Evolutionary conservation across 2,113 vertebrate species (phyloP).

Genomic region (Pomatostomus ruficeps): DNA sequence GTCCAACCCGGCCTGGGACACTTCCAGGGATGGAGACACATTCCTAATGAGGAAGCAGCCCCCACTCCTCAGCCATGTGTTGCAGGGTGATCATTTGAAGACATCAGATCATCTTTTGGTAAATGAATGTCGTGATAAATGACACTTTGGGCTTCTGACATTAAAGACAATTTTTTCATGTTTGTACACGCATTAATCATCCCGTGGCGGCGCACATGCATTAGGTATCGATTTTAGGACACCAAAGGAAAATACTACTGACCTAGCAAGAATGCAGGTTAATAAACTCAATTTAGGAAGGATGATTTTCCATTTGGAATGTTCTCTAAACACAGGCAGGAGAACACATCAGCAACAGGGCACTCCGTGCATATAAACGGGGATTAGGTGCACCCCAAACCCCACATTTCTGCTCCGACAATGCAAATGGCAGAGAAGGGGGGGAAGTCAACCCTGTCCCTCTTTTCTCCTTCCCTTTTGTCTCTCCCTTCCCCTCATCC

Average conservation of each 20-base stretch:
- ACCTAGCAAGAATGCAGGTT: neutral
- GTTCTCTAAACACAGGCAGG: neutral
- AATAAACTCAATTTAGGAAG: constrained; percentile 1
- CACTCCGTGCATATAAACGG: neutral
- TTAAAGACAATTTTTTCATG: neutral
- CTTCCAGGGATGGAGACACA: neutral
- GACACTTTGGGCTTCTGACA: neutral
- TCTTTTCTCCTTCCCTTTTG: neutral
- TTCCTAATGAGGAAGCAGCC: neutral
- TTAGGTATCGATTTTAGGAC: neutral
- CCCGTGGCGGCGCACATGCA: neutral
- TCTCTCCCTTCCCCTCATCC: neutral
- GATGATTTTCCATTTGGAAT: neutral
- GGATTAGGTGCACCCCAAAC: neutral
- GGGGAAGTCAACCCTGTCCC: neutral
- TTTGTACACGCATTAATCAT: neutral
- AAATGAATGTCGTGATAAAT: neutral
- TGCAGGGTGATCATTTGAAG: neutral
- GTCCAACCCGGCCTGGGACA: rapidly evolving
- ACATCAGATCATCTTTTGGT: neutral
- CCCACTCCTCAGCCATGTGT: neutral
- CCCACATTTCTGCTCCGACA: neutral
- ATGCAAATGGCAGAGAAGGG: neutral
- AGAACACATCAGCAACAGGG: neutral
- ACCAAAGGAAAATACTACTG: neutral